Evolutionary conservation across 2,113 vertebrate species (phyloP).

Genomic region (Chlorodrepanis virens): DNA sequence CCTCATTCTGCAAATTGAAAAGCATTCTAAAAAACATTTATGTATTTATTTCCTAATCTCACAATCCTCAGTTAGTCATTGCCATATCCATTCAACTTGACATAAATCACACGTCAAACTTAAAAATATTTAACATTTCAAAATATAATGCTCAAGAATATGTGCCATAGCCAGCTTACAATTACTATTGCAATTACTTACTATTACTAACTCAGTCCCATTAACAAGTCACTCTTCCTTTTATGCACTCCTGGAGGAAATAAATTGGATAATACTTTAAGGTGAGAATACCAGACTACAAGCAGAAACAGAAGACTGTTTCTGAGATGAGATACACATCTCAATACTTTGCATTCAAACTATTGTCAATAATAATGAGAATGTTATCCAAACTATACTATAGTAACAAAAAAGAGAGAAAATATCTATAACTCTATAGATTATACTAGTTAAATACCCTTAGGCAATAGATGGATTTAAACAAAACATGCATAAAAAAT

Average conservation of each 20-base stretch:
- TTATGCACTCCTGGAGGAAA: background rate
- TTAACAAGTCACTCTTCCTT: background rate
- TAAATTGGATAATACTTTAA: background rate
- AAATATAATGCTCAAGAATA: background rate
- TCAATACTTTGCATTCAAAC: background rate
- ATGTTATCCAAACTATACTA: background rate
- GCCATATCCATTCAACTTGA: background rate
- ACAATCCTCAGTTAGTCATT: background rate
- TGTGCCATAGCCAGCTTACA: background rate
- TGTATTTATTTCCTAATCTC: background rate
- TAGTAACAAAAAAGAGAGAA: background rate
- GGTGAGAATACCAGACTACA: background rate
- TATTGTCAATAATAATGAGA: background rate
- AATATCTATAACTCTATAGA: background rate
- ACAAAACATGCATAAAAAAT: background rate
- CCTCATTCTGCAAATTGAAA: background rate
- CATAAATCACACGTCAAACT: background rate
- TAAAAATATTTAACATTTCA: background rate
- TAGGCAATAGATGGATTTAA: background rate
- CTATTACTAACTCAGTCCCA: background rate
- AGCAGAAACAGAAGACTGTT: background rate
- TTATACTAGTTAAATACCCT: background rate
- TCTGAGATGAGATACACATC: background rate
- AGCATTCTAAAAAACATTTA: background rate
- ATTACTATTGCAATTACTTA: background rate